A percentile compares a stretch with the other conserved stretches of the same genome.
phyloP scores from a whole-genome alignment of 2,113 vertebrate genomes.

The Pristiophorus japonicus region DNA sequence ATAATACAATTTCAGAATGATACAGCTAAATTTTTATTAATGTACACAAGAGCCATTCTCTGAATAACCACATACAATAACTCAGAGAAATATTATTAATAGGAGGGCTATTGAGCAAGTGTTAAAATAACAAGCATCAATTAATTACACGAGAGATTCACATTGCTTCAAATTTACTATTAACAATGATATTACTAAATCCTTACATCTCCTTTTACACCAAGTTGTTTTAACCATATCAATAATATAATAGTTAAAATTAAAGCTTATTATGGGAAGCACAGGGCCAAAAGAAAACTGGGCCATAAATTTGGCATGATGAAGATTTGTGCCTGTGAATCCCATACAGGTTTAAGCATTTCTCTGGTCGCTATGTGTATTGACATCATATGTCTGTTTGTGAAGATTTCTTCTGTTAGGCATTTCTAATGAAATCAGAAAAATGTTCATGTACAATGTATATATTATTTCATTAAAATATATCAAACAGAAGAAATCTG shows the following conservation, averaged over 20 bases:
- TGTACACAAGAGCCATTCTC: neutral
- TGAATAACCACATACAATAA: constrained; percentile 12
- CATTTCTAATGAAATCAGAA: neutral
- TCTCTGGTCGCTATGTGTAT: neutral
- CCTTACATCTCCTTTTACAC: neutral
- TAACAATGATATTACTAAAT: neutral
- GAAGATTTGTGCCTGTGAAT: neutral
- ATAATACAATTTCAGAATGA: constrained; percentile 39
- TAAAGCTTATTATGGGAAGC: neutral
- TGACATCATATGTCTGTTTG: no score
- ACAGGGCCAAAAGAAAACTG: neutral
- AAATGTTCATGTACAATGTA: neutral
- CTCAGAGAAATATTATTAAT: neutral
- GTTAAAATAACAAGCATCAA: neutral
- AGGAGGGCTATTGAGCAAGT: neutral
- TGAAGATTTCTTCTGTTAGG: neutral
- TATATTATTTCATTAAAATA: neutral
- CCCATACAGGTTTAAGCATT: neutral
- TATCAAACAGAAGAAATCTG: neutral
- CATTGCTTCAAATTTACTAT: neutral
- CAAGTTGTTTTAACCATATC: neutral
- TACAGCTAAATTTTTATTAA: constrained; percentile 17
- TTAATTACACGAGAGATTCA: neutral
- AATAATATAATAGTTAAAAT: neutral
- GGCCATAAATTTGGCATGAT: neutral